Evolutionary conservation across 2,797 vertebrate genomes (phyloP).

Genomic region (Alfaro cultratus): DNA sequence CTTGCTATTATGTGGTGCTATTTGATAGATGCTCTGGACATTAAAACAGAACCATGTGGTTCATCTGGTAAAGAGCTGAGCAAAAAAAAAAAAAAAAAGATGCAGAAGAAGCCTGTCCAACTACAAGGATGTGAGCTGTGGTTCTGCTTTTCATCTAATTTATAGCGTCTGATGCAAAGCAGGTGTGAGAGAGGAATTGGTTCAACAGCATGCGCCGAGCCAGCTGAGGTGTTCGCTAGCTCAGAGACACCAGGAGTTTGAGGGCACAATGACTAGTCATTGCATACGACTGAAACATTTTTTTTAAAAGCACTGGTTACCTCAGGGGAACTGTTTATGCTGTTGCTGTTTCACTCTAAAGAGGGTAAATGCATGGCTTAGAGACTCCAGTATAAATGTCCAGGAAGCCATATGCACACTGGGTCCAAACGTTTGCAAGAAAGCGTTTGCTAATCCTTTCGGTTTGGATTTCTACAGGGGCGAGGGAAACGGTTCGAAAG

Average conservation of each 20-base stretch:
- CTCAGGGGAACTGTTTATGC: constrained; percentile 1
- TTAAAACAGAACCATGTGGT: constrained; percentile 55
- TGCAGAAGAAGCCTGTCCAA: neutral
- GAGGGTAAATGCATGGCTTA: constrained; percentile 7
- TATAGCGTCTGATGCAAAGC: constrained; percentile 66
- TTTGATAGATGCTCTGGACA: constrained; percentile 8
- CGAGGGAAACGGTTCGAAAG: neutral
- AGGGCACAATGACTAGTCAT: constrained; percentile 29
- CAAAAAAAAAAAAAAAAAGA: constrained; percentile 1
- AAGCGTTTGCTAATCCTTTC: neutral
- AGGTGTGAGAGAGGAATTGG: constrained; percentile 58
- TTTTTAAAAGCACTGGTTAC: neutral
- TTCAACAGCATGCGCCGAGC: constrained; percentile 11
- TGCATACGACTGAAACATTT: constrained; percentile 29
- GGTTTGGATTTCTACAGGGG: neutral
- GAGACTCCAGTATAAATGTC: neutral
- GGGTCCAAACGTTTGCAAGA: neutral
- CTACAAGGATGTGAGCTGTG: constrained; percentile 48
- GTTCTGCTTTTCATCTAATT: constrained; percentile 58
- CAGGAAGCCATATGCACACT: neutral
- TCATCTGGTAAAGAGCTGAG: constrained; percentile 25
- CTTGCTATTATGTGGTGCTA: constrained; percentile 29
- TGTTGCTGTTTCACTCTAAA: neutral
- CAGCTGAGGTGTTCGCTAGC: constrained; percentile 39
- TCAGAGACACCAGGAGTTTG: constrained; percentile 1